Evolutionary conservation across 2,888 invertebrate species (phyloP), one percentile per base, ranked within the genome.

Genomic region (Athetis lepigone): DNA sequence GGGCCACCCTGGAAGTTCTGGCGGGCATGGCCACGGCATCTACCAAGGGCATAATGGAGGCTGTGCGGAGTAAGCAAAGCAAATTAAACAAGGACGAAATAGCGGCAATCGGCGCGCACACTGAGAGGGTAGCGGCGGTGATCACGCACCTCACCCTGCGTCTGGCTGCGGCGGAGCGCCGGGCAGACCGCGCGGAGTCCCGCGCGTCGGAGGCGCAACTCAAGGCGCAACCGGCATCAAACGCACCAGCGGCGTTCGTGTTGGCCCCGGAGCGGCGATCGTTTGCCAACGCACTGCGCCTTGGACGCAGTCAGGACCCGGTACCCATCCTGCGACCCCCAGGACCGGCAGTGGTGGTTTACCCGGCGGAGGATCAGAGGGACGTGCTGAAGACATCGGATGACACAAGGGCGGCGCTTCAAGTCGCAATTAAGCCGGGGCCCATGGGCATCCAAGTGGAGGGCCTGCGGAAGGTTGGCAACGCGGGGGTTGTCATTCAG

Each of bases 401-500:
- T 0, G 75, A 71, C 0, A 76, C 79, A 0, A 74, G 70, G 9
- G 16, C 43, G 0, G 51, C 9, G 0, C 19, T 80, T 0, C 52
- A 71, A 0, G 45, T n/a, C n/a, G n/a, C n/a, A n/a, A n/a, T n/a
- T n/a, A n/a, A n/a, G n/a, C n/a, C n/a, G n/a, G n/a, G n/a, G n/a
- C n/a, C n/a, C n/a, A n/a, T n/a, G n/a, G n/a, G n/a, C n/a, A n/a
- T n/a, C n/a, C n/a, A 47, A 3, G 19, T 59, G 0, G 19, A 79
- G 0, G 23, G 60, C 5, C 76, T 72, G 0, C 40, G 13, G 0
- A 6, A 29, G 0, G 1, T 45, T 0, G 0, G 42, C 56, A 0
- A 49, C 16, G 0, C 1, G 1, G 0, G 4, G 2, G 1, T 42
- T 5, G 16, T n/a, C n/a, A n/a, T n/a, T n/a, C n/a, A n/a, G n/a